Percentiles rank a stretch among this genome's conserved stretches.
Conservation (phyloP, 2,888 invertebrate species). For the Leptopterna dolabrata region DNA sequence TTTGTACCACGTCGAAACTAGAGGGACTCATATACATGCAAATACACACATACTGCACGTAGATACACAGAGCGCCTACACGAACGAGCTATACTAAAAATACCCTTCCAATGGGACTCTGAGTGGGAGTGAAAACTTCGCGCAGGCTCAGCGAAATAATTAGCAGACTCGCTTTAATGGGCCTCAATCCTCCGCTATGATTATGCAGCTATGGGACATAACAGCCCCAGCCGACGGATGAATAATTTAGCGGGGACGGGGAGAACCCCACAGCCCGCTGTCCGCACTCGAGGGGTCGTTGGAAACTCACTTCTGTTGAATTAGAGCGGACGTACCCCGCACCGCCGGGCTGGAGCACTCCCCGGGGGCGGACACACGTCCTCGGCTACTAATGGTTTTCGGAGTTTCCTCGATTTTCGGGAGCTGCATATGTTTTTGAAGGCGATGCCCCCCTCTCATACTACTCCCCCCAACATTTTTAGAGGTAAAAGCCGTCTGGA, state of each 20-base stretch:
- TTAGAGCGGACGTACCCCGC: neutral
- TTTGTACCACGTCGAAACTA: neutral
- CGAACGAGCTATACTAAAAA: neutral
- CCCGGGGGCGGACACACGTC: neutral
- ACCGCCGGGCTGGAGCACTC: neutral
- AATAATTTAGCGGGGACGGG: constrained; percentile 2
- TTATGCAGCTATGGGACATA: neutral
- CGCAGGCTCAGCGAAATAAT: neutral
- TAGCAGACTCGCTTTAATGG: neutral
- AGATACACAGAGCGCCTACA: neutral
- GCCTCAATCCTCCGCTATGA: constrained; percentile 1
- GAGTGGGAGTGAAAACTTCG: neutral
- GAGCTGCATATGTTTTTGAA: neutral
- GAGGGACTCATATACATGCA: neutral
- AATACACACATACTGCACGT: neutral
- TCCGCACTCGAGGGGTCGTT: neutral
- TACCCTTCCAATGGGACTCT: neutral
- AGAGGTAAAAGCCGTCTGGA: no score
- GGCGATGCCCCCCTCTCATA: neutral
- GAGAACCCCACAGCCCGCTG: neutral
- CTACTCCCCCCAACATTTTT: no score
- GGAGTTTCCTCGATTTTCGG: neutral
- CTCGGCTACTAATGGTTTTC: neutral
- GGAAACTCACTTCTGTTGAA: constrained; percentile 7
- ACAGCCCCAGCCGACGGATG: neutral